Base-by-base conservation (phyloP, 1,140 invertebrate species). In the Micrasema longulum region DNA sequence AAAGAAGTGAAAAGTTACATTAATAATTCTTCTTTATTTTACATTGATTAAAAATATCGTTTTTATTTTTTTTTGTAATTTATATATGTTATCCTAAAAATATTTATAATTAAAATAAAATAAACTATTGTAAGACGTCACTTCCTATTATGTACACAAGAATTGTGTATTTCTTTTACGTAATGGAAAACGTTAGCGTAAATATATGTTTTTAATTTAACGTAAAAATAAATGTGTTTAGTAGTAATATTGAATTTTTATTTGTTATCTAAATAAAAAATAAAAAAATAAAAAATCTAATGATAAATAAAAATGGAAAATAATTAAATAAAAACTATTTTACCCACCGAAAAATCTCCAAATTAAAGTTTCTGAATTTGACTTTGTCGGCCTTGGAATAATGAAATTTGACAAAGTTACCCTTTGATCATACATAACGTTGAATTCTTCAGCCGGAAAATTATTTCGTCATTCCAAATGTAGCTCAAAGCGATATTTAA, bases 331-430 rank as follows among this genome's bases (percentile, higher is more conserved):
- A 0, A 14, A 1, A 45, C n/a, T 14, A 7, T 20, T 14, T 7
- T 9, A 20, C 20, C 20, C 5, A 14, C 16, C 16, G 20, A 14
- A 23, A 52, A 52, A 20, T 14, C 48, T 23, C 48, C 48, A 23
- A 52, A 52, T 52, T 52, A 20, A 52, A 5, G 10, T 52, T 52
- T 20, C 23, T 52, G 18, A 20, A 52, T 52, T 52, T 52, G 48
- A 52, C n/a, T n/a, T n/a, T n/a, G n/a, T n/a, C 48, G 3, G 48
- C 48, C 11, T 10, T 52, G 14, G 1, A 14, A 11, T 52, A 52
- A 52, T 52, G 20, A 52, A 26, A 53, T 53, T 53, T 53, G 50
- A 53, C 50, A 26, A 12, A 18, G 50, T 53, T 26, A 53, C 50
- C 26, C 23, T 53, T 53, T 53, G 50, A 53, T 26, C 50, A 5